A percentile compares a stretch with the other conserved stretches of the same genome.
These are phyloP conservation scores for Pachycephus smyrnensis DNA, from an alignment of 2,888 invertebrate species.

Conservation along the genomic window DNA sequence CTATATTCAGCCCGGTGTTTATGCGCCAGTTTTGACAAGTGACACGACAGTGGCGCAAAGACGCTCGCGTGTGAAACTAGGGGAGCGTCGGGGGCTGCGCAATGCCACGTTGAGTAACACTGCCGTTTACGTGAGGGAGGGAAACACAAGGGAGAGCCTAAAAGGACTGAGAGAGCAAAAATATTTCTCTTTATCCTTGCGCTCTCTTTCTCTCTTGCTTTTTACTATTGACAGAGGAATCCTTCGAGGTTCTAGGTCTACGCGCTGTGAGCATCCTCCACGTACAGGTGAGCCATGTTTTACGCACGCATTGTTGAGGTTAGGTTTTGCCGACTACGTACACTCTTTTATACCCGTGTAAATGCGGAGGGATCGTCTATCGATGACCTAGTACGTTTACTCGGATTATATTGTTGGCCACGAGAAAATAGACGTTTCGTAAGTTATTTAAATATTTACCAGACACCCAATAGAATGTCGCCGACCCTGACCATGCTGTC, in stretches of 20 bases:
- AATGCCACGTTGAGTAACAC: background rate
- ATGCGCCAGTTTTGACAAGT: constrained; percentile 7
- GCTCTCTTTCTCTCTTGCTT: background rate
- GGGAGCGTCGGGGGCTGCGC: constrained; percentile 37
- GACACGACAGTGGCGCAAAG: constrained; percentile 14
- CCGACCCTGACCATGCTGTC: background rate
- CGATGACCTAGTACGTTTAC: background rate
- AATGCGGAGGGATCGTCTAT: background rate
- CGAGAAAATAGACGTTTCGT: background rate
- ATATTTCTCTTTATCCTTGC: background rate
- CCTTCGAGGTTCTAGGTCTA: background rate
- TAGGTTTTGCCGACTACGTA: background rate
- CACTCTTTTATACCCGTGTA: background rate
- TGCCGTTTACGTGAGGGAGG: background rate
- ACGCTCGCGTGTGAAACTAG: constrained; percentile 37
- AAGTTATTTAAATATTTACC: background rate
- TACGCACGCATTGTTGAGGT: background rate
- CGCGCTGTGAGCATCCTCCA: background rate
- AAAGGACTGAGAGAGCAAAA: background rate
- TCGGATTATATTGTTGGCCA: background rate
- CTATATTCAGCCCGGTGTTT: constrained; percentile 26
- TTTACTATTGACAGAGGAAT: background rate
- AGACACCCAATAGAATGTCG: background rate
- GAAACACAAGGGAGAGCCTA: background rate
- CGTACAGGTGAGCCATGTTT: background rate